Evolutionary conservation across 1,140 invertebrate species (phyloP), one percentile per base, ranked within the genome.

Genomic region (Lepidostoma basale): DNA sequence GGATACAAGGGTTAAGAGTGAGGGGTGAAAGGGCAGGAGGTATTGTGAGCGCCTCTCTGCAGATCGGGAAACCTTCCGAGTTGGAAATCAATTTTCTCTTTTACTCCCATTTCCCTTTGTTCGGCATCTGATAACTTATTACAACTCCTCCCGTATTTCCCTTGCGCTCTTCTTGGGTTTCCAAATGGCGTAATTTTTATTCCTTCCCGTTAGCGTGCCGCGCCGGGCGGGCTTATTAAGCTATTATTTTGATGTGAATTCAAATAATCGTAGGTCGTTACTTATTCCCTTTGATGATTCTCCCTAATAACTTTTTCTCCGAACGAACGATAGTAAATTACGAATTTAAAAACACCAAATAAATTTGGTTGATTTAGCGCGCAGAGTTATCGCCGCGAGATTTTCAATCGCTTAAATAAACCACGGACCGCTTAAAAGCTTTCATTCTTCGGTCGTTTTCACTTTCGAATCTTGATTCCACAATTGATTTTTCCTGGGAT

Each of bases 91-190:
- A 36, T 56, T 56, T 56, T 56, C 62, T 9, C 12, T 36, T 49
- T 40, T 59, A 59, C 59, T 40, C 40, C 42, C 65, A 59, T 71
- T 59, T 49, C 67, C 23, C 33, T 63, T 60, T 68, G 63, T 65
- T 47, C 59, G 47, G 25, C 52, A 14, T 54, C 33, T 52, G 58
- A 25, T 68, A 72, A 72, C 52, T 72, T 72, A 72, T 72, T 68
- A 68, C 70, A 68, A 72, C 60, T 56, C 26, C 52, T 68, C 68
- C 68, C 42, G 54, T 65, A 72, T 72, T 72, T 72, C 65, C 62
- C 62, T 33, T 8, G 66, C 33, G 62, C 44, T 44, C 52, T 36
- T 56, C 52, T 56, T 56, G 5, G 8, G 16, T 36, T 56, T 36
- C 52, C 23, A 54, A 54, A 30, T 59, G 9, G 30, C 5, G 18